Evolutionary conservation across 2,113 vertebrate species (phyloP).

Genomic region (sheep (Ovis aries)): DNA sequence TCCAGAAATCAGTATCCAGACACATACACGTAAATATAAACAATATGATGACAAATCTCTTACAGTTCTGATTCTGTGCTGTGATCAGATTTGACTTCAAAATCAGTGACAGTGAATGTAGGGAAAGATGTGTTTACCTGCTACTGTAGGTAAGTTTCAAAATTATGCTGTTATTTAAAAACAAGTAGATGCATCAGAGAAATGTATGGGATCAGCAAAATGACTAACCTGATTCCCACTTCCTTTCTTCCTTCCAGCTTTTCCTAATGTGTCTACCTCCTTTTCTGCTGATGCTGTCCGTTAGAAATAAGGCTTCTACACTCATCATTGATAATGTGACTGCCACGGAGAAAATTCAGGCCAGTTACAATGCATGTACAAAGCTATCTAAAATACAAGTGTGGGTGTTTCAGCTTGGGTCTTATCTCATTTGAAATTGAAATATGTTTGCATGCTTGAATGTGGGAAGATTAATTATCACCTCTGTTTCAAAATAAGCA

Average conservation of each 20-base stretch:
- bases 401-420: slow-evolving; percentile 74
- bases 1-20: not conserved
- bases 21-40: not conserved
- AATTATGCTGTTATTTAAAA: not conserved
- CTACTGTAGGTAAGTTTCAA: not conserved
- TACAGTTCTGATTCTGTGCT: not conserved
- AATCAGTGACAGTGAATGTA: not conserved
- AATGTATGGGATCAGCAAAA: not conserved
- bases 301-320: slow-evolving; percentile 66
- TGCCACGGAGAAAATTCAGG: slow-evolving; percentile 72
- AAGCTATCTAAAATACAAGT: slow-evolving; percentile 78
- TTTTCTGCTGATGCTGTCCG: slow-evolving; percentile 41
- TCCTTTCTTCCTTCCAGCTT: slow-evolving; percentile 61
- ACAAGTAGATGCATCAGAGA: not conserved
- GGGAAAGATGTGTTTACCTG: not conserved
- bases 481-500: slow-evolving; percentile 87
- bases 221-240: slow-evolving; percentile 37
- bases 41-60: not conserved
- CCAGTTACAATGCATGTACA: slow-evolving; percentile 68
- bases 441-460: slow-evolving; percentile 84
- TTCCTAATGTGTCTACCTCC: slow-evolving; percentile 3
- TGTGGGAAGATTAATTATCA: slow-evolving; percentile 93
- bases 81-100: not conserved
- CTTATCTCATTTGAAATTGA: slow-evolving; percentile 85
- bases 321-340: slow-evolving; percentile 64